phyloP scores from a whole-genome alignment of 1,140 invertebrate species.

The Procambarus virginalis region DNA sequence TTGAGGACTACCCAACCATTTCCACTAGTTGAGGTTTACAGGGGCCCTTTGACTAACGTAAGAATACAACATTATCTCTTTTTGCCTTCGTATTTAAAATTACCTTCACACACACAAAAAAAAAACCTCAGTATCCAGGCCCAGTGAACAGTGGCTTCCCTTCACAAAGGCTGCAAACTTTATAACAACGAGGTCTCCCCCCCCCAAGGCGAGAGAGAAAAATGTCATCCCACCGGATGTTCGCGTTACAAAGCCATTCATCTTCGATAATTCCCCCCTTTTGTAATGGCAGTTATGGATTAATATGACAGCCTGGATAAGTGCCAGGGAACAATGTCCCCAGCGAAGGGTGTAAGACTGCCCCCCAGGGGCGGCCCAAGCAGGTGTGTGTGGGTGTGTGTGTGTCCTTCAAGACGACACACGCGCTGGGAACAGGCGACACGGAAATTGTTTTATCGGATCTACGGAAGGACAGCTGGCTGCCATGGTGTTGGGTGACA shows the following conservation, averaged over 20 bases:
- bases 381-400: too few relatives aligned
- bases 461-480: too few relatives aligned
- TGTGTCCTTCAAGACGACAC: too few relatives aligned
- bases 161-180: not conserved
- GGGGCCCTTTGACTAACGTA: not conserved
- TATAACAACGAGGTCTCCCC: not conserved
- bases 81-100: not conserved
- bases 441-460: too few relatives aligned
- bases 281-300: not conserved
- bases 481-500: too few relatives aligned
- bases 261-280: conserved; percentile 4
- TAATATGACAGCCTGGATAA: conserved; percentile 2
- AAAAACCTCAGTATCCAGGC: not conserved
- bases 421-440: too few relatives aligned
- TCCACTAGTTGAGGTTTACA: not conserved
- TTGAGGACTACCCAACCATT: not conserved
- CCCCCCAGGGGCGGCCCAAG: not conserved
- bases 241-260: not conserved
- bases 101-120: not conserved
- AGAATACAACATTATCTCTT: not conserved
- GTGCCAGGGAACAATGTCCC: not conserved
- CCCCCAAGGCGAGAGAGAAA: not conserved
- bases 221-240: not conserved
- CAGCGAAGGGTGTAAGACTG: not conserved
- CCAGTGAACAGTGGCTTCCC: not conserved